Evolutionary conservation across 2,797 vertebrate genomes (phyloP), one percentile per base, ranked within the genome.

Genomic region (Kryptolebias ocellatus): DNA sequence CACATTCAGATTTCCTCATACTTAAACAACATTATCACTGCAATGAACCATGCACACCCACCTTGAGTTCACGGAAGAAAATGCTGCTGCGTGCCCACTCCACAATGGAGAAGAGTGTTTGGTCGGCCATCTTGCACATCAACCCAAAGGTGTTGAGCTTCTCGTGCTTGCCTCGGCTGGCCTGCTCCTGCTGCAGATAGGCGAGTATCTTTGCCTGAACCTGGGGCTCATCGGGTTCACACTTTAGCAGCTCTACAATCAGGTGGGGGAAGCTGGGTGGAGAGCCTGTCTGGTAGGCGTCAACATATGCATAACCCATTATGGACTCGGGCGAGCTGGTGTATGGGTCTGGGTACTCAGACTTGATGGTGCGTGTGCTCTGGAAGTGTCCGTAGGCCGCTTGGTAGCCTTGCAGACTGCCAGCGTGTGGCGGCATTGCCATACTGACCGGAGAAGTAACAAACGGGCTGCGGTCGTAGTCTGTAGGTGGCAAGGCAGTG

Each of bases 71-170:
- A 82, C 96, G 92, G 91, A 99, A 99, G 94, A 99, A 99, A 88
- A 99, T 93, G 90, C 98, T 99, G 93, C 98, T 98, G 83, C 98
- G 94, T 18, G 98, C 98, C 98, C 98, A 99, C 84, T 99, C 98
- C 5, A 99, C 98, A 24, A 99, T 99, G 87, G 97, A 97, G 95
- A 99, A 99, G 71, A 99, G 95, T 0, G 97, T 99, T 91, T 99
- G 98, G 91, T 99, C 97, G 0, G 97, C 98, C 98, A 99, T 99
- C 94, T 98, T 98, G 89, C 97, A 99, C 96, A 99, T 97, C 65
- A 99, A 96, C 74, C 97, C 98, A 29, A 99, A 99, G 0, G 96
- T 98, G 90, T 97, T 97, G 91, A 99, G 96, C 91, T 96, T 97
- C 81, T 99, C 98, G 0, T 98, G 97, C 75, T 97, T 98, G 90